Conservation (phyloP, 2,113 vertebrate species). For the Taxidea taxus region DNA sequence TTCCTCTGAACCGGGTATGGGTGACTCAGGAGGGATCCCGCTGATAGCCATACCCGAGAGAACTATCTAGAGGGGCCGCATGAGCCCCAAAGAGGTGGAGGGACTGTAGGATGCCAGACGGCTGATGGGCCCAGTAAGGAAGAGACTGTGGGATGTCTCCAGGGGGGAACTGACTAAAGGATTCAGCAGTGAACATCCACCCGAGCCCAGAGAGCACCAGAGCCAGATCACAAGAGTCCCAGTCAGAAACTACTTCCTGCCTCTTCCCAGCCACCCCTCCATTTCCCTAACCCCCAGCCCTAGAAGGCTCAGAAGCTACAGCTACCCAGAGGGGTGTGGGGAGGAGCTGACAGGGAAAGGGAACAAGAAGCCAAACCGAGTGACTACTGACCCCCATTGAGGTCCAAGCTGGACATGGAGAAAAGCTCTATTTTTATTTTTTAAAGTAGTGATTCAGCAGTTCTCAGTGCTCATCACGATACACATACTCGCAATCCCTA, state of each 20-base stretch:
- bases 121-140: background rate
- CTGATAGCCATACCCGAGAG: background rate
- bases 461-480: background rate
- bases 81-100: background rate
- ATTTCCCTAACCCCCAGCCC: background rate
- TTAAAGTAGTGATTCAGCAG: background rate
- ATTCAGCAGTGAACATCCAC: background rate
- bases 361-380: background rate
- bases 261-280: background rate
- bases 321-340: background rate
- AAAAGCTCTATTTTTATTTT: background rate
- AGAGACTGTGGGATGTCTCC: no score
- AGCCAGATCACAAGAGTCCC: background rate
- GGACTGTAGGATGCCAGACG: no score
- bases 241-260: background rate
- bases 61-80: background rate
- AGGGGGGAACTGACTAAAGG: no score
- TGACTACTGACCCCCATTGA: background rate
- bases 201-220: background rate
- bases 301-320: background rate
- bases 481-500: background rate
- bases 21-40: background rate
- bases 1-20: background rate
- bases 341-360: background rate
- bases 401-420: background rate